Percentiles rank a stretch among this genome's conserved stretches.
Conservation (phyloP, 2,888 invertebrate species). For the Oxyteleia sp. region DNA sequence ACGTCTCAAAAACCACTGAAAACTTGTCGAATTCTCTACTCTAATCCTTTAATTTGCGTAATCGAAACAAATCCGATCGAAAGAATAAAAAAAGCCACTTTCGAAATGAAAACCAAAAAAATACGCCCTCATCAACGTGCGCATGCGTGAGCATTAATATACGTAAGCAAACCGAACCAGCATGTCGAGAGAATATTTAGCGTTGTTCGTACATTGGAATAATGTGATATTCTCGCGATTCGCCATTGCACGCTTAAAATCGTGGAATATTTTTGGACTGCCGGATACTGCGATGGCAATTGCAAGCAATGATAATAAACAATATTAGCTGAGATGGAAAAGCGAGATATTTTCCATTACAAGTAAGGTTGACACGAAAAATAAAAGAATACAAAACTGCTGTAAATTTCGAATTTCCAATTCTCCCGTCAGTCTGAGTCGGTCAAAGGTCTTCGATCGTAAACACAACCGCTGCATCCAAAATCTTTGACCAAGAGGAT, state of each 20-base stretch:
- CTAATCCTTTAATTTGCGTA: slow-evolving; percentile 43
- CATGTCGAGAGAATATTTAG: slow-evolving; percentile 64
- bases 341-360: slow-evolving; percentile 83
- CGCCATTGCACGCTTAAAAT: slow-evolving; percentile 62
- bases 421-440: no score
- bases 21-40: slow-evolving; percentile 44
- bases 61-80: slow-evolving; percentile 38
- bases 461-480: no score
- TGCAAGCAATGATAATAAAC: slow-evolving; percentile 65
- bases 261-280: slow-evolving; percentile 69
- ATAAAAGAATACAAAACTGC: no score
- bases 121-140: slow-evolving; percentile 48
- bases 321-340: slow-evolving; percentile 51
- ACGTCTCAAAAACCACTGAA: slow-evolving; percentile 1
- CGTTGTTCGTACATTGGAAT: slow-evolving; percentile 58
- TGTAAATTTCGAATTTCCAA: no score
- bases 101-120: slow-evolving; percentile 41
- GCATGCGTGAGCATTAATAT: slow-evolving; percentile 68
- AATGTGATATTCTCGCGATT: slow-evolving; percentile 70
- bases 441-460: no score
- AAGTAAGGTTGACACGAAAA: slow-evolving; percentile 27
- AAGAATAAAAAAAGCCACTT: slow-evolving; percentile 25
- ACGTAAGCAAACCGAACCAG: slow-evolving; percentile 66
- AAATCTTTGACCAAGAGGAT: no score
- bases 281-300: slow-evolving; percentile 66